Base-by-base conservation (phyloP, 2,113 vertebrate species). In the Gymnobelideus leadbeateri region DNA sequence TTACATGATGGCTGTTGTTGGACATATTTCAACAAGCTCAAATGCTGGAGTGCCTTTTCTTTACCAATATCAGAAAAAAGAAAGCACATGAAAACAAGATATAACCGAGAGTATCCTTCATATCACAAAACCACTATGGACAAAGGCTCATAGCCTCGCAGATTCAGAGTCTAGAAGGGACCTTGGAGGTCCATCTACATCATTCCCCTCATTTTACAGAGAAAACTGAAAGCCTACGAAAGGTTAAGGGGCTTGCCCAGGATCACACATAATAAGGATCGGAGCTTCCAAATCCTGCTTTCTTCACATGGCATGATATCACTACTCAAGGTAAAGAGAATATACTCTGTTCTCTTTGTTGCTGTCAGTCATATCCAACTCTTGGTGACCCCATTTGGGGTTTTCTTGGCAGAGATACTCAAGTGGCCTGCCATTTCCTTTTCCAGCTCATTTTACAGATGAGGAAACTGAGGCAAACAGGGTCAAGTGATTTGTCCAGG, bases 51-150 rank as follows among this genome's bases (percentile, higher is more conserved):
- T 49, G 28, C 26, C 2, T 26, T 21, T 28, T 49, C 47, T 49
- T 91, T 4, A 43, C 0, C 0, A 94, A 52, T 16, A 19, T 46
- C 5, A 91, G 37, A 52, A 43, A n/a, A 47, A 50, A 89, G 92
- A 50, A 92, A 90, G 54, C 0, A 4, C 0, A 0, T 0, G 1
- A 9, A 1, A 43, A 6, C 19, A 28, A 84, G 68, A 12, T 43
- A 43, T 2, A 23, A 84, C 19, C 55, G 54, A 50, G 2, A 51
- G 25, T 19, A 3, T 28, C 46, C 50, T 0, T 25, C 89, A 26
- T 23, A 50, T 77, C 52, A 10, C 0, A 1, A 12, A 47, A 0
- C 25, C 47, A 43, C 31, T 26, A 51, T 77, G 31, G 50, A 46
- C 26, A 91, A 51, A 10, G 28, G 0, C 89, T 92, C 19, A 3